Evolutionary conservation across 2,797 vertebrate genomes (phyloP).

Genomic region (Rhinoraja longicauda): DNA sequence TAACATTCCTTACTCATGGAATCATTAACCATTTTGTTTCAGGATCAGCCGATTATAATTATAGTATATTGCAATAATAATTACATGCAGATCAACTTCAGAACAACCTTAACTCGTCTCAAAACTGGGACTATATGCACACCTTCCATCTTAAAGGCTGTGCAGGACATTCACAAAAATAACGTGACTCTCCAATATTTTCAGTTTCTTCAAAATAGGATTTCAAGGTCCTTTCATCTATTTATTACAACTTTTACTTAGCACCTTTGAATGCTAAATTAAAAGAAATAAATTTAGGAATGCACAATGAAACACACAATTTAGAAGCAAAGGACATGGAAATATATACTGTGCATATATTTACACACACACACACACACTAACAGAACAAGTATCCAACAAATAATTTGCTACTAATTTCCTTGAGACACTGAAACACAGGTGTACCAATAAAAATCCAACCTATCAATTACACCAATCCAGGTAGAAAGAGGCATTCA

Average conservation of each 20-base stretch:
- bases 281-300: constrained; percentile 4
- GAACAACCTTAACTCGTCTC: not conserved
- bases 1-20: not conserved
- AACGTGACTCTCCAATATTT: not conserved
- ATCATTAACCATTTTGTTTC: not conserved
- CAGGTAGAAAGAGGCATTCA: no score
- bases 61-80: not conserved
- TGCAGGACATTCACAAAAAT: not conserved
- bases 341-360: no score
- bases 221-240: not conserved
- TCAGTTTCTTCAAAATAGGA: not conserved
- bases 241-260: not conserved
- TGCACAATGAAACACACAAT: not conserved
- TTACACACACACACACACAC: no score
- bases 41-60: not conserved
- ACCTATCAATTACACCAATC: not conserved
- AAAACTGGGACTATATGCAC: not conserved
- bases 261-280: not conserved
- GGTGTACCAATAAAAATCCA: not conserved
- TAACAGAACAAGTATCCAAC: not conserved
- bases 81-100: not conserved
- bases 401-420: not conserved
- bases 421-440: not conserved
- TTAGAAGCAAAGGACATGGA: not conserved
- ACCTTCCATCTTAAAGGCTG: not conserved